phyloP scores from a whole-genome alignment of 2,113 vertebrate genomes.

The Colistium nudipinnis region DNA sequence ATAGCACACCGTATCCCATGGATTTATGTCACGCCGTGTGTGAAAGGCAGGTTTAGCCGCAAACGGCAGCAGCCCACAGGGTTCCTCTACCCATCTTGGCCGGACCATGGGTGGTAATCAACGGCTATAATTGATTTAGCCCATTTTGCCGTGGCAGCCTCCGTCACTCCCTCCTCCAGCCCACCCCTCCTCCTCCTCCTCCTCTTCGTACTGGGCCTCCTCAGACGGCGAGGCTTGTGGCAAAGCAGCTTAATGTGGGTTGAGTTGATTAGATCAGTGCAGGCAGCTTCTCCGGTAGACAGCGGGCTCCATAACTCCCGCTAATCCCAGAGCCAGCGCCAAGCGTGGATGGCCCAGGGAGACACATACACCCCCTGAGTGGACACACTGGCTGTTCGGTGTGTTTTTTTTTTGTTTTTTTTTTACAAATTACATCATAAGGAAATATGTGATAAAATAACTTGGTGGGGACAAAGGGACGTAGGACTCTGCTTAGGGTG shows the following conservation, averaged over 20 bases:
- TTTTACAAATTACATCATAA: slow-evolving; percentile 46
- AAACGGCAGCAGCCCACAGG: slow-evolving; percentile 9
- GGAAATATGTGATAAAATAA: slow-evolving; percentile 42
- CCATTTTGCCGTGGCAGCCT: slow-evolving; percentile 35
- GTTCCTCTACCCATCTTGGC: slow-evolving; percentile 20
- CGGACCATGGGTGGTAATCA: slow-evolving; percentile 58
- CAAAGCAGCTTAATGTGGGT: slow-evolving; percentile 75
- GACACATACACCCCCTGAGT: slow-evolving; percentile 6
- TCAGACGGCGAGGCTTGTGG: slow-evolving; percentile 59
- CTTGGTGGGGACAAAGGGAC: slow-evolving; percentile 21
- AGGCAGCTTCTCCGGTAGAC: slow-evolving; percentile 63
- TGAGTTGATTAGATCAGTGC: slow-evolving; percentile 80
- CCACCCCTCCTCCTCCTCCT: slow-evolving; percentile 10
- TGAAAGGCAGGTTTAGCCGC: neutral
- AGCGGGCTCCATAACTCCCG: slow-evolving; percentile 70
- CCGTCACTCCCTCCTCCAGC: slow-evolving; percentile 16
- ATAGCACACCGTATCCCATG: neutral
- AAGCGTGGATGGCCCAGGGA: slow-evolving; percentile 22
- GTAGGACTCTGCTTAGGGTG: slow-evolving; percentile 18
- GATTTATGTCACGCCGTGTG: slow-evolving; percentile 11
- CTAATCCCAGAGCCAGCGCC: slow-evolving; percentile 64
- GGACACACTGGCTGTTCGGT: slow-evolving; percentile 37
- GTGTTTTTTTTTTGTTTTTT: slow-evolving; percentile 17
- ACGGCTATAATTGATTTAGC: slow-evolving; percentile 67
- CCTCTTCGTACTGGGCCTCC: slow-evolving; percentile 22